Evolutionary conservation across 2,113 vertebrate species (phyloP), one percentile per base, ranked within the genome.

Genomic region (Bubo blakistoni): DNA sequence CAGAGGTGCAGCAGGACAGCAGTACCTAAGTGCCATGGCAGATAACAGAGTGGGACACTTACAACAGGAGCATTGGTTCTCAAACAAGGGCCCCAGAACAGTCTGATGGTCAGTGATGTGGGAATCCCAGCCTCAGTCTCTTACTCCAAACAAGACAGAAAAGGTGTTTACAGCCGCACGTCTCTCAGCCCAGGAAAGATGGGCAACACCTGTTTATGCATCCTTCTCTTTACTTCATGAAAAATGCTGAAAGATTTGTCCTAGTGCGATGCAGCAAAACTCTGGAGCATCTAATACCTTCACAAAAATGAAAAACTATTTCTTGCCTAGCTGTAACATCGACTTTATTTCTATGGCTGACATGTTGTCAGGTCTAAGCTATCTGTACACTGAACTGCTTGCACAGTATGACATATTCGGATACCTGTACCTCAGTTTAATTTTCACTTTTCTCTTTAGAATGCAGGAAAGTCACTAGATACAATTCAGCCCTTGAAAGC

Each of bases 11-110:
- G 30, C 1, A 21, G 22, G 27, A 61, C 1, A 70, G 52, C 40
- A 52, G 44, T 9, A 46, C 17, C 19, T 1, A 0, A 30, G 18
- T 12, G 25, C 51, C 51, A 18, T 0, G 13, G 54, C 67, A 69
- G n/a, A 13, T 21, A 34, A 16, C 7, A 11, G 57, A 36, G 52
- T 3, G 6, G 27, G 34, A 57, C 51, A 19, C 34, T 2, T 40
- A 3, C 1, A 52, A 20, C 11, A 32, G 44, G 38, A 70, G 22
- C 57, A 49, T 1, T 15, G 10, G 6, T 30, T 65, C n/a, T 36
- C 57, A 18, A 16, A 40, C 16, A 17, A 22, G 14, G 55, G 30
- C 32, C 47, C 26, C 29, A 20, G 26, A 51, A 24, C 51, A 9
- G 36, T 10, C 47, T 25, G 55, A 19, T 34, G 5, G 16, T 38